These are phyloP conservation scores for Lates calcarifer DNA, from an alignment of 2,113 vertebrate genomes.

Conservation along the genomic window DNA sequence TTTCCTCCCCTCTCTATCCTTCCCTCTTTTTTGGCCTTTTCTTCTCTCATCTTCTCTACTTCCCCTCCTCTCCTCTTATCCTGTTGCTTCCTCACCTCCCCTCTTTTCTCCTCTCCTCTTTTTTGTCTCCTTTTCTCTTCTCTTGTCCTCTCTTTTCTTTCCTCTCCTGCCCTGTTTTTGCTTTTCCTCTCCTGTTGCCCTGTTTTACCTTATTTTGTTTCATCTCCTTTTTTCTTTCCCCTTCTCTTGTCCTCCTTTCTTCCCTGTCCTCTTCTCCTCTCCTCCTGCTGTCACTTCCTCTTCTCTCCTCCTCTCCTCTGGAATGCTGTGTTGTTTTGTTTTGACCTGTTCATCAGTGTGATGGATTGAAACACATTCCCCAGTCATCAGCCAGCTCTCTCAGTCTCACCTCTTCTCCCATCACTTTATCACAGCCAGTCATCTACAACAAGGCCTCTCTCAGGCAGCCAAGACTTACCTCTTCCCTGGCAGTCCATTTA, in stretches of 20 bases:
- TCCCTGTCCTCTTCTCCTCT: not conserved
- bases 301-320: constrained; percentile 17
- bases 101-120: not conserved
- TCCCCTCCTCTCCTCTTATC: not conserved
- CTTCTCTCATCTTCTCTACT: not conserved
- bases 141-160: too few species aligned
- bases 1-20: not conserved
- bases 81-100: not conserved
- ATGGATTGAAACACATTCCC: constrained; percentile 61
- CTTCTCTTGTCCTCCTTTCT: not conserved
- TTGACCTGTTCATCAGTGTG: constrained; percentile 58
- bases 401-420: constrained; percentile 18
- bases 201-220: constrained; percentile 64
- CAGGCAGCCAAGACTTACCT: constrained; percentile 23
- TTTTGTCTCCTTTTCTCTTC: not conserved
- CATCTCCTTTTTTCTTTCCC: too few species aligned
- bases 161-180: not conserved
- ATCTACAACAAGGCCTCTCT: constrained; percentile 14
- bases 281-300: constrained; percentile 13
- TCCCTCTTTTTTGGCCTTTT: not conserved
- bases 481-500: constrained; percentile 1
- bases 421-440: constrained; percentile 17
- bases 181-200: constrained; percentile 14
- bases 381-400: constrained; percentile 1
- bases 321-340: constrained; percentile 65